Percentiles rank a stretch among this genome's conserved stretches.
Evolutionary conservation across 2,888 invertebrate genomes (phyloP).

Genomic region (Epiperipatus broadwayi): DNA sequence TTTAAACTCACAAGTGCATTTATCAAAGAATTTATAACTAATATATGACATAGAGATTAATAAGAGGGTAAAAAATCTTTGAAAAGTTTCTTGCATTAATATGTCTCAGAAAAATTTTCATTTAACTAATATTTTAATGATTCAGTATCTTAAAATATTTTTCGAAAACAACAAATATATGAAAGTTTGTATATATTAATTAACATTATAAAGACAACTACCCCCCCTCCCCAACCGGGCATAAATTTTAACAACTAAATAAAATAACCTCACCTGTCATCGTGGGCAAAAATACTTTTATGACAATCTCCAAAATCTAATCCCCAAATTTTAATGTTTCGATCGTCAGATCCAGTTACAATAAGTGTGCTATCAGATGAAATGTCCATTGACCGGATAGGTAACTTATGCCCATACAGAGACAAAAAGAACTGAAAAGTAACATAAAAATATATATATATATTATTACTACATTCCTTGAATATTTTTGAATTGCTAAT

Average conservation of each 20-base stretch:
- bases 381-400: conserved; percentile 79
- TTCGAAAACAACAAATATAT: too few relatives aligned
- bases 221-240: background rate
- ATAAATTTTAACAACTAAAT: conserved; percentile 13
- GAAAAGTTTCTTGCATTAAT: too few relatives aligned
- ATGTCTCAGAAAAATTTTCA: too few relatives aligned
- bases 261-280: conserved; percentile 39
- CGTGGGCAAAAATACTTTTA: conserved; percentile 78
- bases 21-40: too few relatives aligned
- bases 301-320: conserved; percentile 98
- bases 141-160: too few relatives aligned
- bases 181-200: too few relatives aligned
- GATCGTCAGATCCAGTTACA: conserved; percentile 82
- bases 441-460: background rate
- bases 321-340: conserved; percentile 94
- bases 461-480: background rate
- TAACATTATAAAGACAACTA: background rate
- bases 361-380: conserved; percentile 67
- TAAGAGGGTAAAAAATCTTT: too few relatives aligned
- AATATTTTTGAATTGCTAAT: too few relatives aligned
- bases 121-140: too few relatives aligned
- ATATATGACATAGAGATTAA: too few relatives aligned
- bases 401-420: conserved; percentile 86
- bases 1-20: too few relatives aligned
- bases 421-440: conserved; percentile 61